Base-by-base conservation (phyloP, 2,888 invertebrate genomes). In the Heliconius sara region DNA sequence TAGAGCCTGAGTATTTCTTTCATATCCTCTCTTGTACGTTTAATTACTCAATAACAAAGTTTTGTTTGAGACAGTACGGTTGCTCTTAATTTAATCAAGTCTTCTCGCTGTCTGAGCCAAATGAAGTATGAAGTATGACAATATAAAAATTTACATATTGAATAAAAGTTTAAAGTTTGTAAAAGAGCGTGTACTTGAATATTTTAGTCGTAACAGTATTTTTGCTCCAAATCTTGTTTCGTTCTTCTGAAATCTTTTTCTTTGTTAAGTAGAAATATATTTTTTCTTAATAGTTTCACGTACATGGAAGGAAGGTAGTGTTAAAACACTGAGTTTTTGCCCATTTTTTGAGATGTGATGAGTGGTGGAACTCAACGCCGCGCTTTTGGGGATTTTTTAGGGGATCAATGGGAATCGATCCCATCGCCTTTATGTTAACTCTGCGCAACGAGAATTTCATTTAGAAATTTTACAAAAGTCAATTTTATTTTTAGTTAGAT, bases 41-140 rank as follows among this genome's bases (percentile, higher is more conserved):
- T 83, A 80, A 82, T 82, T 82, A 82, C 77, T 81, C 83, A 79
- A 83, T 80, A 81, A 78, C 65, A 81, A 82, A 80, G 78, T 82
- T 82, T 77, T 73, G 75, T 75, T 81, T 80, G 76, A 77, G 76
- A 68, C 75, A 71, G 75, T 76, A 67, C 66, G 39, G 66, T 72
- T 70, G 39, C 70, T 27, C 6, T 65, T 80, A 78, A 81, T 81
- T 80, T 66, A 80, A 78, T 76, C 77, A 81, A 79, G 30, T 75
- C 65, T 65, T 65, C 74, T 72, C 72, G 76, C 72, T 66, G 65
- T 73, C 66, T 52, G 63, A 65, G 71, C 70, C 70, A 71, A 66
- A 72, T n/a, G n/a, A n/a, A n/a, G n/a, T n/a, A 76, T 57, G 74
- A 60, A 77, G 30, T 65, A 72, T 78, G 77, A 72, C 77, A 78